These are phyloP conservation scores for Drosophila vallismaia DNA, from an alignment of 2,888 invertebrate species.

Conservation along the genomic window DNA sequence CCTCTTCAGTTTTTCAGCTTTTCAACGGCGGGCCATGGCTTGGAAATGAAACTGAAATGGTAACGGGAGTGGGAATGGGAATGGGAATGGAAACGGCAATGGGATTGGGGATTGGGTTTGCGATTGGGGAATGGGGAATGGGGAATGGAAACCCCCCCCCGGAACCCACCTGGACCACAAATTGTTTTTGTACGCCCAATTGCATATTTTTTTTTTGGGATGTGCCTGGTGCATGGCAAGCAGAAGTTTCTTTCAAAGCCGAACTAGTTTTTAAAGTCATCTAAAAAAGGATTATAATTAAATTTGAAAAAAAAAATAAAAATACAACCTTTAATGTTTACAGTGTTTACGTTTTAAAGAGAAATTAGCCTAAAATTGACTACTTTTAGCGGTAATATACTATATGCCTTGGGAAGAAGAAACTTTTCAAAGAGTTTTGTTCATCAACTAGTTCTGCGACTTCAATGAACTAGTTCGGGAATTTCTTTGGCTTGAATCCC, in stretches of 20 bases:
- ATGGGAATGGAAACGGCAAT: slow-evolving; percentile 23
- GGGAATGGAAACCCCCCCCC: slow-evolving; percentile 3
- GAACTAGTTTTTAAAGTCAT: background rate
- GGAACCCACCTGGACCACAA: slow-evolving; percentile 28
- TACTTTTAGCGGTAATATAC: slow-evolving; percentile 6
- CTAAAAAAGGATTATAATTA: background rate
- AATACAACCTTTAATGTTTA: background rate
- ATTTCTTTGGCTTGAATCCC: slow-evolving; percentile 12
- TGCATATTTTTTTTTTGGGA: slow-evolving; percentile 6
- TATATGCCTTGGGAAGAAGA: slow-evolving; percentile 8
- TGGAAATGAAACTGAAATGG: slow-evolving; percentile 1
- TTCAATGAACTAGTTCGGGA: slow-evolving; percentile 34
- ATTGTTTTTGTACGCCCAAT: slow-evolving; percentile 24
- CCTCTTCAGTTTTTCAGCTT: background rate
- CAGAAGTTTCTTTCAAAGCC: background rate
- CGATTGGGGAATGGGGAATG: slow-evolving; percentile 12
- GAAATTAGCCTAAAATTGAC: background rate
- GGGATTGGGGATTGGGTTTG: slow-evolving; percentile 20
- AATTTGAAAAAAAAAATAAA: background rate
- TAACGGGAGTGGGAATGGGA: slow-evolving; percentile 27
- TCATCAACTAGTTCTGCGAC: slow-evolving; percentile 37
- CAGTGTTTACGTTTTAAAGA: background rate
- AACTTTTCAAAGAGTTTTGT: slow-evolving; percentile 28
- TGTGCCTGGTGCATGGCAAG: too few relatives aligned
- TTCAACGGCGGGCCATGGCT: slow-evolving; percentile 2